A percentile compares a stretch with the other conserved stretches of the same genome.
Conservation (phyloP, 2,113 vertebrate genomes). For the Pelecanus crispus region DNA sequence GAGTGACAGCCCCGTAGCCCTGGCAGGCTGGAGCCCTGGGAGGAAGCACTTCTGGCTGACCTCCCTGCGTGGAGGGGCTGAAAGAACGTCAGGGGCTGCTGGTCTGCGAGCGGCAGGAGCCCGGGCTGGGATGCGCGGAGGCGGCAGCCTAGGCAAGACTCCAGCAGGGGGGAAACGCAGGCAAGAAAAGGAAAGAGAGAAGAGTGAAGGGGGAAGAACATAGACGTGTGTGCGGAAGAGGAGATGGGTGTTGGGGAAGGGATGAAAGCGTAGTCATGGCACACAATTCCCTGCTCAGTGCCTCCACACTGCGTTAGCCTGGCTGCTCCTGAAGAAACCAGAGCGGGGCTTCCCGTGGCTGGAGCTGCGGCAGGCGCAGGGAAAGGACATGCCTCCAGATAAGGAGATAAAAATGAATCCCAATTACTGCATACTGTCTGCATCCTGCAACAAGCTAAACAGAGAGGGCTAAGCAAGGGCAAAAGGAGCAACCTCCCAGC, state of each 20-base stretch:
- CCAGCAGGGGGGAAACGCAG: not conserved
- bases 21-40: not conserved
- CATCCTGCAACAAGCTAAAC: not conserved
- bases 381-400: not conserved
- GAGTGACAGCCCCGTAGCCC: not conserved
- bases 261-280: not conserved
- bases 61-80: not conserved
- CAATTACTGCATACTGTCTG: not conserved
- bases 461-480: not conserved
- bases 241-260: not conserved
- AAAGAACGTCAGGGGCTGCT: not conserved
- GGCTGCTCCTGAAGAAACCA: not conserved
- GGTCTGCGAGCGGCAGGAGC: not conserved
- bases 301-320: rapidly evolving
- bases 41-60: not conserved
- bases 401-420: slow-evolving; percentile 24
- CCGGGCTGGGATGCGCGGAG: not conserved
- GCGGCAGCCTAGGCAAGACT: not conserved
- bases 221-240: not conserved
- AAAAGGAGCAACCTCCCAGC: not conserved
- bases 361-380: not conserved
- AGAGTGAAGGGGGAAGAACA: not conserved
- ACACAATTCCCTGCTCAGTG: not conserved
- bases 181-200: not conserved
- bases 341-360: rapidly evolving